Evolutionary conservation across 2,888 invertebrate species (phyloP), one percentile per base, ranked within the genome.

Genomic region (Hyposoter dolosus): DNA sequence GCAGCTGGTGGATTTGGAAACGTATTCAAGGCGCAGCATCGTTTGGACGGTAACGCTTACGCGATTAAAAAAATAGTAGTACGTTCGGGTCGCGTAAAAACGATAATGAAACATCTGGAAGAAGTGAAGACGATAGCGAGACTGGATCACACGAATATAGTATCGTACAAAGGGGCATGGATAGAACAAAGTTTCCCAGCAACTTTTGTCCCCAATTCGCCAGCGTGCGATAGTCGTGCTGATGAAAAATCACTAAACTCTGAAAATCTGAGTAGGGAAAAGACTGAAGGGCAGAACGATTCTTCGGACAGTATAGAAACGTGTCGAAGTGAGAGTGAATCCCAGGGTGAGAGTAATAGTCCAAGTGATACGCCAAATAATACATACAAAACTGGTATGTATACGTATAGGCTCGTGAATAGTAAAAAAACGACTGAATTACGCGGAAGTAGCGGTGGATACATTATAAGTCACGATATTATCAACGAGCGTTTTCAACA

Each of bases 91-190:
- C 96, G 96, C 88, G 95, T 97, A 0, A 95, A 96, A 83, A 95
- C 96, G 0, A 95, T 97, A 23, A 95, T 96, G 93, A 95, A 95
- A 66, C 96, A 96, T 94, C 94, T 97, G 63, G 95, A 96, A 3
- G 98, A 98, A 95, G 98, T 97, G 0, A 97, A 97, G 94, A 97
- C 97, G 2, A 95, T 98, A 88, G 97, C 98, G 0, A 96, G 96
- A 90, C 94, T 98, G 40, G 96, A 97, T 91, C 98, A 98, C 94
- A 95, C 96, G 0, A 97, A 98, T 92, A 97, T 98, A 87, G 97
- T 98, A 6, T 96, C 97, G 32, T 98, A 98, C 91, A 97, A 98
- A 94, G 96, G 96, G 0, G 97, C 98, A 0, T 98, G 98, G 98
- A 94, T 98, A 45, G 98, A 98, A 93, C 95, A 96, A 32, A 88